A percentile compares a stretch with the other conserved stretches of the same genome.
Conservation (phyloP, 1,140 invertebrate genomes). For the Pachypeltis micranthus region DNA sequence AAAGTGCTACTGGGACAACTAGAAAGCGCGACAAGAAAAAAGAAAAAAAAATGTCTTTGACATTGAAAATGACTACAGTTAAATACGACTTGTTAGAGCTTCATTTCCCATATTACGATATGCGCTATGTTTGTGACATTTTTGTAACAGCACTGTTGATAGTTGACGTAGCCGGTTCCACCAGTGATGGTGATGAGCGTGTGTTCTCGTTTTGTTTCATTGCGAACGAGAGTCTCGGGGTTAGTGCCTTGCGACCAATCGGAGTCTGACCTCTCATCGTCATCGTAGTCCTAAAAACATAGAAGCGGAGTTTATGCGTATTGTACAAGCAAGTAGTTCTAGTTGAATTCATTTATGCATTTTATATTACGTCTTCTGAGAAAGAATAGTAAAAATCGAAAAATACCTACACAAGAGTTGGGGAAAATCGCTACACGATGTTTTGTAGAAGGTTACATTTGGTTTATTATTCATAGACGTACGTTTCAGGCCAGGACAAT, state of each 20-base stretch:
- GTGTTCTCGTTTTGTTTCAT: slow-evolving; percentile 36
- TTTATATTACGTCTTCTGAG: too few relatives aligned
- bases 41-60: neutral
- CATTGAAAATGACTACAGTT: neutral
- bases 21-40: too few relatives aligned
- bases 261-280: slow-evolving; percentile 18
- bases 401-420: too few relatives aligned
- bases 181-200: slow-evolving; percentile 78
- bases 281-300: slow-evolving; percentile 22
- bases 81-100: slow-evolving; percentile 46
- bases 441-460: too few relatives aligned
- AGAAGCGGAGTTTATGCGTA: neutral
- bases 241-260: slow-evolving; percentile 18
- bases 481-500: too few relatives aligned
- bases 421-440: too few relatives aligned
- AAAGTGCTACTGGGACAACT: too few relatives aligned
- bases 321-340: too few relatives aligned
- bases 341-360: too few relatives aligned
- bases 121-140: slow-evolving; percentile 68
- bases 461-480: too few relatives aligned
- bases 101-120: slow-evolving; percentile 82
- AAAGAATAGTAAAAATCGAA: too few relatives aligned
- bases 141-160: slow-evolving; percentile 53
- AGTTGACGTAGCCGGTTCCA: slow-evolving; percentile 75
- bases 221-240: slow-evolving; percentile 28